Conservation (phyloP, 2,888 invertebrate species). For the Gerris lacustris region DNA sequence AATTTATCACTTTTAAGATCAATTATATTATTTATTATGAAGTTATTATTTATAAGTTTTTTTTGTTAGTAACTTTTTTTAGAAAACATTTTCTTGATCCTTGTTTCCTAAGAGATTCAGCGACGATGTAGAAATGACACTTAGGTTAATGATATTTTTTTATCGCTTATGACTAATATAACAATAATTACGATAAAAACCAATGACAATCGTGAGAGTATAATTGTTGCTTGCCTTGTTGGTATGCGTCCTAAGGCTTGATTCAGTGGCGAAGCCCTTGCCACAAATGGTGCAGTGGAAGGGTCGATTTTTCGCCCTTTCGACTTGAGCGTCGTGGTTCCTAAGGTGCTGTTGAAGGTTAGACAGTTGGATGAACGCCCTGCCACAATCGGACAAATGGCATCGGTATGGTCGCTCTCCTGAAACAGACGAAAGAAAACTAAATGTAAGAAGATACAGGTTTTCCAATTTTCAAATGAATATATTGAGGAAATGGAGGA, state of each 20-base stretch:
- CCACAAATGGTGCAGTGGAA: slow-evolving; percentile 95
- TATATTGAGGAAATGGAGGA: neutral
- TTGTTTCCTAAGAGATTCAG: too few relatives aligned
- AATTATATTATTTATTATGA: too few relatives aligned
- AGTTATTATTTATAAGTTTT: too few relatives aligned
- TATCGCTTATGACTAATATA: too few relatives aligned
- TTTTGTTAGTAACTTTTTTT: too few relatives aligned
- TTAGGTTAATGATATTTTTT: too few relatives aligned
- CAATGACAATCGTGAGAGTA: too few relatives aligned
- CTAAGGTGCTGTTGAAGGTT: slow-evolving; percentile 91
- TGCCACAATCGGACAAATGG: slow-evolving; percentile 86
- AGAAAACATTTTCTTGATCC: too few relatives aligned
- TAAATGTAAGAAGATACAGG: slow-evolving; percentile 17
- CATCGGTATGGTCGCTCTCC: slow-evolving; percentile 96
- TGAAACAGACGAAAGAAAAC: slow-evolving; percentile 40
- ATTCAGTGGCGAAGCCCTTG: slow-evolving; percentile 91
- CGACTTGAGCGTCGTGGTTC: slow-evolving; percentile 91
- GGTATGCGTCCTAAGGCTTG: slow-evolving; percentile 86
- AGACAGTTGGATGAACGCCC: slow-evolving; percentile 91
- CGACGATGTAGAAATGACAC: too few relatives aligned
- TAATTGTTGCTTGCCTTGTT: slow-evolving; percentile 75
- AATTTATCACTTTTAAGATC: too few relatives aligned
- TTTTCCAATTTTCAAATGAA: neutral
- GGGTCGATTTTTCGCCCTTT: slow-evolving; percentile 85
- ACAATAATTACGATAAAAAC: too few relatives aligned